These are phyloP conservation scores for Anthopleura xanthogrammica DNA, from an alignment of 92 coral and sea anemone genomes.

Conservation along the genomic window DNA sequence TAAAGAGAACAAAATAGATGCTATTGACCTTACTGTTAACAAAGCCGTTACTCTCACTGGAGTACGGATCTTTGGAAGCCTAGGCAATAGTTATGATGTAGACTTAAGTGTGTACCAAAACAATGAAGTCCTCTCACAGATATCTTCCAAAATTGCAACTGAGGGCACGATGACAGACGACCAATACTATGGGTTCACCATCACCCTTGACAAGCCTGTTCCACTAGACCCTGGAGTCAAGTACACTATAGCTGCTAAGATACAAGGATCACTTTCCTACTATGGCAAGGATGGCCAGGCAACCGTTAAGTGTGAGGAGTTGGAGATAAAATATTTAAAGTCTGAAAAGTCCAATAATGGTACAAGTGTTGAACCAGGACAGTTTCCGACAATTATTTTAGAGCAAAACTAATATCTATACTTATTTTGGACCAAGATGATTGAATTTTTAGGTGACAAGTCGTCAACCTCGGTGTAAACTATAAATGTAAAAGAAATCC, in stretches of 20 bases:
- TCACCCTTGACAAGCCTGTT: background rate
- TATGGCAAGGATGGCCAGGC: constrained; percentile 36
- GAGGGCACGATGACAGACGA: background rate
- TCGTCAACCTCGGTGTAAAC: no score
- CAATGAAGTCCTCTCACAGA: background rate
- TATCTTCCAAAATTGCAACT: background rate
- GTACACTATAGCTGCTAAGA: background rate
- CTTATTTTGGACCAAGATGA: no score
- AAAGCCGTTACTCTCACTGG: constrained; percentile 32
- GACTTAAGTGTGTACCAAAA: constrained; percentile 25
- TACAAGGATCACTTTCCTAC: background rate
- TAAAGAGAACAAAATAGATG: constrained; percentile 5
- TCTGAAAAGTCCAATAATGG: background rate
- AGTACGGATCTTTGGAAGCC: constrained; percentile 50
- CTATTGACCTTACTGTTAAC: constrained; percentile 20
- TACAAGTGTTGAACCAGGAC: background rate
- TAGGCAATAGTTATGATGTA: constrained; percentile 35
- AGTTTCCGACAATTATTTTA: background rate
- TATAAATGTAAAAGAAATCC: no score
- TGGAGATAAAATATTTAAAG: background rate
- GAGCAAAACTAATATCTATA: background rate
- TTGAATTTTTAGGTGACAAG: no score
- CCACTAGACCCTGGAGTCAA: background rate
- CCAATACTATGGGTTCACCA: constrained; percentile 9
- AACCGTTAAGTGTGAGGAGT: background rate